A percentile compares a stretch with the other conserved stretches of the same genome.
Evolutionary conservation across 2,888 invertebrate species (phyloP).

Genomic region (Polietes domitor): DNA sequence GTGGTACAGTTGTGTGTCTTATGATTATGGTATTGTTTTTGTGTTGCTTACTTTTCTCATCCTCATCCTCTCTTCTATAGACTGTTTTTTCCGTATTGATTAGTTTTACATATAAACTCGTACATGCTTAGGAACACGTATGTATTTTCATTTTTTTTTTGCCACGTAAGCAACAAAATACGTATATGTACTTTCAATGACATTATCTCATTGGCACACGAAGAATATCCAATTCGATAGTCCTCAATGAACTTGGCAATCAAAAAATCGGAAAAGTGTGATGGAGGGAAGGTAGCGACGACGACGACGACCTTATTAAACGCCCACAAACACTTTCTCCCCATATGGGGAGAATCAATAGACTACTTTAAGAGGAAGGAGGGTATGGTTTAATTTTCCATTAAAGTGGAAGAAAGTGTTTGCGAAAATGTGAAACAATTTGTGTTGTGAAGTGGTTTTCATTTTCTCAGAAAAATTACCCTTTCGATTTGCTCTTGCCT

Average conservation of each 20-base stretch:
- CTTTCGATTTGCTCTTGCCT: too few species aligned
- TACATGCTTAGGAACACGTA: too few species aligned
- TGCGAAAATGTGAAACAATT: too few species aligned
- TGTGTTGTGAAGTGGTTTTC: too few species aligned
- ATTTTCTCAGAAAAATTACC: too few species aligned
- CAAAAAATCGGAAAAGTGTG: background rate
- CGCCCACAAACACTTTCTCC: too few species aligned
- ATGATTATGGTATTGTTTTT: background rate
- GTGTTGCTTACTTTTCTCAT: background rate
- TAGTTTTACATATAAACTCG: background rate
- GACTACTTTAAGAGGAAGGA: too few species aligned
- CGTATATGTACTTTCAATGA: background rate
- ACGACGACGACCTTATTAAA: too few species aligned
- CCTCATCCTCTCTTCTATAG: background rate
- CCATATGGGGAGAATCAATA: too few species aligned
- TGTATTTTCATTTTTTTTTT: background rate
- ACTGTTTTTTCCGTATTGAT: background rate
- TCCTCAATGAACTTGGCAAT: slow-evolving; percentile 15
- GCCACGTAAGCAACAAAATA: slow-evolving; percentile 5
- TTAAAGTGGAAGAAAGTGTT: too few species aligned
- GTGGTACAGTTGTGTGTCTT: slow-evolving; percentile 19
- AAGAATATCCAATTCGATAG: background rate
- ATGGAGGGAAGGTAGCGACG: too few species aligned
- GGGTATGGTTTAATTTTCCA: too few species aligned
- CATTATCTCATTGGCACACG: slow-evolving; percentile 3